Percentiles rank a stretch among this genome's conserved stretches.
phyloP scores from a whole-genome alignment of 2,888 invertebrate genomes.

The Ectemnius cavifrons region DNA sequence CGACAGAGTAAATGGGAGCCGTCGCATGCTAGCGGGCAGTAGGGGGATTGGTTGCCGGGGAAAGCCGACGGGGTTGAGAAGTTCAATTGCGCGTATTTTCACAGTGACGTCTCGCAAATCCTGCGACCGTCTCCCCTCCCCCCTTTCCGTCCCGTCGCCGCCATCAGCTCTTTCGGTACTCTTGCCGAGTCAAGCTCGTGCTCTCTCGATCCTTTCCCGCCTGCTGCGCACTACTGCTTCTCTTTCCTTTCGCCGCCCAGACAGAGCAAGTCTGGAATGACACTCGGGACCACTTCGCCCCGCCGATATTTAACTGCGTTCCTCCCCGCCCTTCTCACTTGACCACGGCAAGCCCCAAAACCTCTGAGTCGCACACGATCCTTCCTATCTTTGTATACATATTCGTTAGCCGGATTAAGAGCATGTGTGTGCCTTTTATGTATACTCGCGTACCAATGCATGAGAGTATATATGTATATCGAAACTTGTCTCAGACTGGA shows the following conservation, averaged over 20 bases:
- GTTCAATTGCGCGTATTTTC: constrained; percentile 78
- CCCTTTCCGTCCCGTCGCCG: neutral
- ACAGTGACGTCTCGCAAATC: constrained; percentile 75
- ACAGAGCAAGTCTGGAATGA: constrained; percentile 63
- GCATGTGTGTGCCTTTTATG: neutral
- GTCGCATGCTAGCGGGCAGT: constrained; percentile 37
- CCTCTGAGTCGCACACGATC: constrained; percentile 26
- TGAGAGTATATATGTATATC: neutral
- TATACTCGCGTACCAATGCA: neutral
- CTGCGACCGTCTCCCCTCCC: constrained; percentile 60
- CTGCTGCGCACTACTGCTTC: constrained; percentile 7
- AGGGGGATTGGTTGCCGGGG: constrained; percentile 53
- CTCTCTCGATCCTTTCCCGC: constrained; percentile 24
- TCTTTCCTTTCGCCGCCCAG: constrained; percentile 39
- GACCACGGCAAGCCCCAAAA: constrained; percentile 29
- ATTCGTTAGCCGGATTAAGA: constrained; percentile 38
- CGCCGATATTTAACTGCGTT: constrained; percentile 53
- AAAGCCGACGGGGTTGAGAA: constrained; percentile 74
- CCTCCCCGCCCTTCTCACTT: neutral
- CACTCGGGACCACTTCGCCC: constrained; percentile 46
- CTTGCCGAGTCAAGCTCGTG: constrained; percentile 22
- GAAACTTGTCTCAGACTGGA: constrained; percentile 11
- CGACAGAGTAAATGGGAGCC: constrained; percentile 63
- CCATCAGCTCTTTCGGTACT: constrained; percentile 1
- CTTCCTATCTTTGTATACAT: constrained; percentile 16